Percentiles rank a stretch among this genome's conserved stretches.
These are phyloP conservation scores for Holothuria glaberrima DNA, from an alignment of 35 echinoderm and acorn worm species.

Conservation along the genomic window DNA sequence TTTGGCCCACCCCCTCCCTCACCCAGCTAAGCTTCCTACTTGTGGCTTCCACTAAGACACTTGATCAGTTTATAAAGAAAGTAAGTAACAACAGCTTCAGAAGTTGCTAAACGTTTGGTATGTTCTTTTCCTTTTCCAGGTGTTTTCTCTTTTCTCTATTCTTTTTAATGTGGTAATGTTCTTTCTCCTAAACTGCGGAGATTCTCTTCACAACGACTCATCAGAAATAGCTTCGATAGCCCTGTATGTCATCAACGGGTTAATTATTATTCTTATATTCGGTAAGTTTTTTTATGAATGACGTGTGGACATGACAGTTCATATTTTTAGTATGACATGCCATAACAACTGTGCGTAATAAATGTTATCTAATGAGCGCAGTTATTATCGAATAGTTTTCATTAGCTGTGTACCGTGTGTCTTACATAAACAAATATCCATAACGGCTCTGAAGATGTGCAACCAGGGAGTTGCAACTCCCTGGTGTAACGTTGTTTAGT, in stretches of 20 bases:
- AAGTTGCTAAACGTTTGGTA: background rate
- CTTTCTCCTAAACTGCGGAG: background rate
- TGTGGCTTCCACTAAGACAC: too few species aligned
- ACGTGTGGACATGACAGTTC: too few species aligned
- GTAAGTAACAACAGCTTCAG: background rate
- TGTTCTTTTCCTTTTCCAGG: background rate
- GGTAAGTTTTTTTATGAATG: background rate
- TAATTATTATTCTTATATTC: background rate
- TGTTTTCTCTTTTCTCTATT: constrained; percentile 17
- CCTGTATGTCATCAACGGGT: background rate
- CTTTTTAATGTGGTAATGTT: constrained; percentile 17
- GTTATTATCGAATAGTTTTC: too few species aligned
- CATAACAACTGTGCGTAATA: too few species aligned
- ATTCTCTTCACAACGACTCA: background rate
- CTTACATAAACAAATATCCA: too few species aligned
- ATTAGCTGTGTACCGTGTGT: too few species aligned
- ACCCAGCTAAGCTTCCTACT: background rate
- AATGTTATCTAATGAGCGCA: too few species aligned
- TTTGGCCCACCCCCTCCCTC: background rate
- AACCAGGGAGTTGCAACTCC: too few species aligned
- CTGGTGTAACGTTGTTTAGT: too few species aligned
- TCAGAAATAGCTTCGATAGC: background rate
- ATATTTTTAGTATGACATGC: too few species aligned
- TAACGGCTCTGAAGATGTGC: too few species aligned
- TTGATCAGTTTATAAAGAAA: too few species aligned